These are phyloP conservation scores for Solenopsis fugax DNA, from an alignment of 1,140 invertebrate species.

Conservation along the genomic window DNA sequence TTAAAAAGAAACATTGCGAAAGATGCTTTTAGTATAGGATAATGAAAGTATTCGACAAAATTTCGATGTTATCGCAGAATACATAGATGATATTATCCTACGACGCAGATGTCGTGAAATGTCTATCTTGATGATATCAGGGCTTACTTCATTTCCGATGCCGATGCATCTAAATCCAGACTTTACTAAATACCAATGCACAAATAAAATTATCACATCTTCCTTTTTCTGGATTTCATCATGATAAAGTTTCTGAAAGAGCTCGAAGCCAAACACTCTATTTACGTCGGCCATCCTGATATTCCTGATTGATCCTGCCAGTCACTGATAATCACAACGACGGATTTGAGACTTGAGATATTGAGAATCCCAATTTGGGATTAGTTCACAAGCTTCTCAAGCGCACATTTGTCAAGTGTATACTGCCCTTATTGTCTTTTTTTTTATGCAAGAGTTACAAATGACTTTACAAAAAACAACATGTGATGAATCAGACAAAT, in stretches of 20 bases:
- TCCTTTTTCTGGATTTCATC: slow-evolving; percentile 89
- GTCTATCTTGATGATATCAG: not conserved
- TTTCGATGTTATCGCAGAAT: not conserved
- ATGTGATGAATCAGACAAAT: too few species aligned
- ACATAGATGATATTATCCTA: too few species aligned
- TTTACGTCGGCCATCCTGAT: slow-evolving; percentile 76
- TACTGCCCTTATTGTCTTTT: too few species aligned
- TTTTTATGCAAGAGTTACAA: too few species aligned
- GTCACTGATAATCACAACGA: too few species aligned
- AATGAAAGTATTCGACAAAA: not conserved
- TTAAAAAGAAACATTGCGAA: slow-evolving; percentile 84
- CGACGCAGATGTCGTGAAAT: not conserved
- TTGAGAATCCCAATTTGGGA: too few species aligned
- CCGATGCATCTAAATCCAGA: slow-evolving; percentile 91
- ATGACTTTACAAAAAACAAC: too few species aligned
- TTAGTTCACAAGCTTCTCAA: too few species aligned
- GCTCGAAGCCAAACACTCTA: slow-evolving; percentile 90
- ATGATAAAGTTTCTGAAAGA: slow-evolving; percentile 89
- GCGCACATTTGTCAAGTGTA: too few species aligned
- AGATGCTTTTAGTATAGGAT: not conserved
- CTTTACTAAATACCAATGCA: slow-evolving; percentile 91
- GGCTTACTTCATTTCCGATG: slow-evolving; percentile 89
- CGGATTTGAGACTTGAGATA: too few species aligned
- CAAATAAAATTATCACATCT: slow-evolving; percentile 90
- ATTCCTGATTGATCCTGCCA: too few species aligned